Conservation (phyloP, 1,140 invertebrate species). For the Drosophila ambigua region DNA sequence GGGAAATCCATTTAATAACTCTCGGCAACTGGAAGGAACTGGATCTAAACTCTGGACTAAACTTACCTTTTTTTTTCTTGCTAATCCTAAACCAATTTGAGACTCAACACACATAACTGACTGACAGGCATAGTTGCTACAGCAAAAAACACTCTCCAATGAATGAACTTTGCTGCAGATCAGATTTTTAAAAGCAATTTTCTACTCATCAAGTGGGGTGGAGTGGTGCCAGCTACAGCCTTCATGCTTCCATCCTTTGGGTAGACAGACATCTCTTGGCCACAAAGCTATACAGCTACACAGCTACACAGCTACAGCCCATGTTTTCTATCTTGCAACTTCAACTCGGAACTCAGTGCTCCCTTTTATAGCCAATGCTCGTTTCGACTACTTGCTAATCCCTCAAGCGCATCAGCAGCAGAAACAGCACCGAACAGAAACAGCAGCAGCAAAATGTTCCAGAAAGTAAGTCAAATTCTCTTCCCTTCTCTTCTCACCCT, state of each 20-base stretch:
- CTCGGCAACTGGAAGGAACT: not conserved
- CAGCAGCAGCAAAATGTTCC: constrained; percentile 50
- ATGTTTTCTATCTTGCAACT: constrained; percentile 6
- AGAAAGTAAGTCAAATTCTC: constrained; percentile 65
- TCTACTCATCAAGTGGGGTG: constrained; percentile 35
- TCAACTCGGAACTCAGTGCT: too few species aligned
- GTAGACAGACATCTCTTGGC: constrained; percentile 1
- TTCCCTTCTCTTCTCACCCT: not conserved
- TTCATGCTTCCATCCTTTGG: not conserved
- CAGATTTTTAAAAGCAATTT: constrained; percentile 62
- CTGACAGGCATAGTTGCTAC: constrained; percentile 24
- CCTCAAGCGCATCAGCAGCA: constrained; percentile 63
- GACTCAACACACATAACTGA: constrained; percentile 16
- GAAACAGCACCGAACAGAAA: constrained; percentile 6
- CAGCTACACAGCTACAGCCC: not conserved
- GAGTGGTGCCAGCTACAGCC: not conserved
- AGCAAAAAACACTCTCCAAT: constrained; percentile 25
- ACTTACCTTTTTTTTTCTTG: too few species aligned
- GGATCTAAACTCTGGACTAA: constrained; percentile 14
- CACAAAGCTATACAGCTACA: not conserved
- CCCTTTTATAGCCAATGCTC: not conserved
- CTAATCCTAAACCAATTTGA: constrained; percentile 9
- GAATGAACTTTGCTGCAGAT: constrained; percentile 25
- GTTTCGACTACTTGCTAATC: constrained; percentile 55
- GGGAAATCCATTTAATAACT: constrained; percentile 1